Conservation (phyloP, 2,888 invertebrate genomes). For the Aquatica leii region DNA sequence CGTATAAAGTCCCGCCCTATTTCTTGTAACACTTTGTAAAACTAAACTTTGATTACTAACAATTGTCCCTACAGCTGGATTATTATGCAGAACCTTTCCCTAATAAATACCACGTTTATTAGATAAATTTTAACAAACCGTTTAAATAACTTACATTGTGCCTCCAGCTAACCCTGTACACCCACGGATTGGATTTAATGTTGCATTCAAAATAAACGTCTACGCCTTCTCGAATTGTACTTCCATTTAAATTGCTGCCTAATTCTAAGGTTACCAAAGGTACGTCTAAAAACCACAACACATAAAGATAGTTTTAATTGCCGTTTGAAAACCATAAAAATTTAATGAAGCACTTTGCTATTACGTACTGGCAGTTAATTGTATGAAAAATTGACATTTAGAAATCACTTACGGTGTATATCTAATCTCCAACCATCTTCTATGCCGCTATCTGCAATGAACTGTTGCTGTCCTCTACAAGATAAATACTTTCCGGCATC, state of each 20-base stretch:
- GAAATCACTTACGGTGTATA: constrained; percentile 79
- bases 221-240: constrained; percentile 84
- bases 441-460: constrained; percentile 76
- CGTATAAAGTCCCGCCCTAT: constrained; percentile 82
- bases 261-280: constrained; percentile 84
- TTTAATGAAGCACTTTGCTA: no score
- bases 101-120: constrained; percentile 55
- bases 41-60: constrained; percentile 90
- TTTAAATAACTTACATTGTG: constrained; percentile 70
- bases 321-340: no score
- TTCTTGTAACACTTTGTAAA: constrained; percentile 82
- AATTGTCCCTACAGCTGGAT: constrained; percentile 80
- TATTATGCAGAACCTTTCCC: constrained; percentile 82
- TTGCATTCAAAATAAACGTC: constrained; percentile 93
- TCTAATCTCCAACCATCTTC: constrained; percentile 84
- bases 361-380: not conserved
- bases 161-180: constrained; percentile 79
- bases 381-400: constrained; percentile 12
- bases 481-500: constrained; percentile 81
- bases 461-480: constrained; percentile 80
- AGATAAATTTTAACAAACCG: constrained; percentile 8
- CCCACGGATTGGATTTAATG: constrained; percentile 88
- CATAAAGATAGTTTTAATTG: no score
- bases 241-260: constrained; percentile 82
- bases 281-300: constrained; percentile 76